Base-by-base conservation (phyloP, 2,888 invertebrate genomes). In the Caenorhabditis drosophilae region DNA sequence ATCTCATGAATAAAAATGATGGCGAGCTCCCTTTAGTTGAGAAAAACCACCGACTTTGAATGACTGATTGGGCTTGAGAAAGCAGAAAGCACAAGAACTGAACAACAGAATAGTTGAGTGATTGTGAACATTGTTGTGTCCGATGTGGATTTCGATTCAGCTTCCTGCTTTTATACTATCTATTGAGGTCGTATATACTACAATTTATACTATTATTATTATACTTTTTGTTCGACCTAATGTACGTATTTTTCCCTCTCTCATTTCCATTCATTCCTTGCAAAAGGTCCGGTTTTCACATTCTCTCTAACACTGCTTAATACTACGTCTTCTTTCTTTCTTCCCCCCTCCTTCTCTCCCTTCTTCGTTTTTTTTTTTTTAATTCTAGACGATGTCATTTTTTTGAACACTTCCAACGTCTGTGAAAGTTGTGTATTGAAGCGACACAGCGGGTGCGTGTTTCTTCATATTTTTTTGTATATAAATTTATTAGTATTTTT, bases 131-230 rank as follows among this genome's bases (percentile, higher is more conserved):
- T 64, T 58, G 50, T 58, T 50, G 50, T 50, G 22, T 51, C 51
- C 44, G 56, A 63, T 63, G 57, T 53, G 48, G 56, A 57, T 40
- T 49, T 40, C 53, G 35, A 35, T 53, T 35, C 7, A 44, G 35
- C 38, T 49, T 41, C 26, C 18, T 26, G 57, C 63, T 63, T 63
- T 53, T 63, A 63, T 63, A 63, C 63, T n/a, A 35, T 31, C 46
- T 53, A 31, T 25, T 46, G 57, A 63, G 63, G 63, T 63, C 63
- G 63, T 57, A 63, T 61, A 57, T 34, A 57, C 57, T 53, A 45
- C 49, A 45, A 63, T 53, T 63, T 53, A 52, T 63, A 63, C 57
- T 63, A 63, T 63, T 62, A 62, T 62, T 63, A 63, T 63, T 63
- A 49, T 53, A 53, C 50, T 63, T 63, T 57, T 62, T 55, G 46